Evolutionary conservation across 2,113 vertebrate species (phyloP).

Genomic region (Microtus montanus): DNA sequence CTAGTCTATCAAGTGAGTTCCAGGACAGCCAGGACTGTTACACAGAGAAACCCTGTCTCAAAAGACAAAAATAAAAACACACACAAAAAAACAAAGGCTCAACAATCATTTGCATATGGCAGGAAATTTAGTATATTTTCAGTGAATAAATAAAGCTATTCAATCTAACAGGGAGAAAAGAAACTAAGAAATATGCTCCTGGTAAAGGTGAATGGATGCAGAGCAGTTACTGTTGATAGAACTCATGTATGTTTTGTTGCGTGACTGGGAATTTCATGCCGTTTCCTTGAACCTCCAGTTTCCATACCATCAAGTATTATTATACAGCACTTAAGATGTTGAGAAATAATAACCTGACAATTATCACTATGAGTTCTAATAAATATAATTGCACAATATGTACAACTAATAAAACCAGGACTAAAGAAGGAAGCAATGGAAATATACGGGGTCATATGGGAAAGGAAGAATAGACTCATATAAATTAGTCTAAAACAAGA

Average conservation of each 20-base stretch:
- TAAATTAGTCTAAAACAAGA: slow-evolving; percentile 35
- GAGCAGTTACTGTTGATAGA: neutral
- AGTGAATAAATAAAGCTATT: neutral
- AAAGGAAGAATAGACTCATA: slow-evolving; percentile 26
- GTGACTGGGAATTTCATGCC: slow-evolving; percentile 5
- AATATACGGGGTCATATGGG: neutral
- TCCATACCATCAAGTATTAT: neutral
- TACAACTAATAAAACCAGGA: slow-evolving; percentile 23
- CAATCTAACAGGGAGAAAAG: neutral
- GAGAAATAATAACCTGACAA: slow-evolving; percentile 26
- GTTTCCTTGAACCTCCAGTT: neutral
- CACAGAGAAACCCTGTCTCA: too few relatives aligned
- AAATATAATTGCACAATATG: slow-evolving; percentile 25
- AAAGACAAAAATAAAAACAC: neutral
- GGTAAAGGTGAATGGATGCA: neutral
- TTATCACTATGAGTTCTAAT: neutral
- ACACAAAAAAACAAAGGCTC: neutral
- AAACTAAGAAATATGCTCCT: slow-evolving; percentile 26
- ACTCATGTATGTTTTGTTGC: neutral
- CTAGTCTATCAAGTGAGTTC: too few relatives aligned
- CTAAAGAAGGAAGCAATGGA: slow-evolving; percentile 26
- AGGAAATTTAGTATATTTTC: slow-evolving; percentile 1
- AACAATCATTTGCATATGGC: neutral
- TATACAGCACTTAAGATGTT: slow-evolving; percentile 15
- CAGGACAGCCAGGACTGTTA: too few relatives aligned